phyloP scores from a whole-genome alignment of 2,113 vertebrate species.

The Cottus gobio region DNA sequence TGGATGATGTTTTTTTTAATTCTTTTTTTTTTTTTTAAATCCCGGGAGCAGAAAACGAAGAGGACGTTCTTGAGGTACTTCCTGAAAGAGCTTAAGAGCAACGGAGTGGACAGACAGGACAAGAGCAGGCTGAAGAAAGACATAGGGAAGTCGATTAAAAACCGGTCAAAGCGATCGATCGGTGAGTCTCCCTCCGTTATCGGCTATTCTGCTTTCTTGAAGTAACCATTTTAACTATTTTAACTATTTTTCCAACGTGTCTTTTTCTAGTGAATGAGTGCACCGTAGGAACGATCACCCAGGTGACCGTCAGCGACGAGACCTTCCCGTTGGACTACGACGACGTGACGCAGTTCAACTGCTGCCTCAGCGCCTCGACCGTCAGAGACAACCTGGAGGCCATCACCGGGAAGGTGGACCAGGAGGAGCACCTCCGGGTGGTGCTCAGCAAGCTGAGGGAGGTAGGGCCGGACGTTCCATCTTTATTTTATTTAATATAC shows the following conservation, averaged over 20 bases:
- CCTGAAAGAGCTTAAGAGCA: not conserved
- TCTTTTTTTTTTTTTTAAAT: conserved; percentile 3
- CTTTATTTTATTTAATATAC: no score
- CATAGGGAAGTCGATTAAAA: conserved; percentile 19
- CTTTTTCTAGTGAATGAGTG: conserved; percentile 59
- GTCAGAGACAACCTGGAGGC: conserved; percentile 74
- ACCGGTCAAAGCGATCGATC: conserved; percentile 31
- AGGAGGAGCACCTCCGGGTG: conserved; percentile 58
- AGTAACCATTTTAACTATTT: not conserved
- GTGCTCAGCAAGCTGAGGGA: conserved; percentile 78
- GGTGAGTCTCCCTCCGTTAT: conserved; percentile 47
- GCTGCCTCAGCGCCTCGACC: conserved; percentile 64
- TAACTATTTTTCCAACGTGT: not conserved
- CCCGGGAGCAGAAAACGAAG: conserved; percentile 61
- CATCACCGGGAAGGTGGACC: conserved; percentile 60
- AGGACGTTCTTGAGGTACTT: conserved; percentile 55
- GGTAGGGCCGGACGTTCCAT: no score
- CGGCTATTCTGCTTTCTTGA: not conserved
- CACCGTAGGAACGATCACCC: conserved; percentile 66
- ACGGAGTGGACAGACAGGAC: not conserved
- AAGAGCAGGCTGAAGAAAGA: conserved; percentile 7
- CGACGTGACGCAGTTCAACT: conserved; percentile 70
- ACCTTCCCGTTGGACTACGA: conserved; percentile 77
- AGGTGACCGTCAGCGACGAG: conserved; percentile 57
- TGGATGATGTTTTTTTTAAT: not conserved